Evolutionary conservation across 2,797 vertebrate species (phyloP).

Genomic region (Amblyraja radiata): DNA sequence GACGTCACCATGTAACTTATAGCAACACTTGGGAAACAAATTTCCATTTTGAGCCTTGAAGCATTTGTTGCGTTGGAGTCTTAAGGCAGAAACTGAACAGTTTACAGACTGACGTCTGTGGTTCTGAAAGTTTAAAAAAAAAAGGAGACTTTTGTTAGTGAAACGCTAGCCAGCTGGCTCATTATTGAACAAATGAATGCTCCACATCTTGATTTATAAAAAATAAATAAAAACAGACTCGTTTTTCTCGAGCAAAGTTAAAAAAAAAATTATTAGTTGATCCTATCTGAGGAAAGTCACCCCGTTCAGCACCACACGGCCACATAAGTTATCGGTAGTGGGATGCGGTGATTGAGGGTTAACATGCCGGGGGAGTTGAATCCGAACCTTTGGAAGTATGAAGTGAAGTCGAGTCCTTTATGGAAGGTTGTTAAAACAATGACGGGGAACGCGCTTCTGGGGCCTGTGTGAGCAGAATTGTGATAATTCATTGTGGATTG

Average conservation of each 20-base stretch:
- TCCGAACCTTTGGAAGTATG: background rate
- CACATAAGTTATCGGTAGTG: background rate
- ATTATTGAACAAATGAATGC: background rate
- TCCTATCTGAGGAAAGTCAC: background rate
- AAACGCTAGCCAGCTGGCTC: constrained; percentile 19
- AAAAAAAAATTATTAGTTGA: background rate
- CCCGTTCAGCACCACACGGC: background rate
- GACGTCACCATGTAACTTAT: background rate
- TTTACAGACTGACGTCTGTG: constrained; percentile 1
- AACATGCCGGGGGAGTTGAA: constrained; percentile 25
- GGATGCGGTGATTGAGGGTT: background rate
- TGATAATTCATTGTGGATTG: constrained; percentile 31
- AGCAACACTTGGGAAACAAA: background rate
- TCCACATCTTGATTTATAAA: background rate
- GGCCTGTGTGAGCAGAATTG: constrained; percentile 30
- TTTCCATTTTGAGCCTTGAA: background rate
- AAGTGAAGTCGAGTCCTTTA: constrained; percentile 18
- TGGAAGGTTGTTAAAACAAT: constrained; percentile 31
- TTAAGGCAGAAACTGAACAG: background rate
- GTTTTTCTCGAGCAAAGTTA: background rate
- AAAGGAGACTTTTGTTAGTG: background rate
- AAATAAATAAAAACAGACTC: background rate
- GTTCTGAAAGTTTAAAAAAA: background rate
- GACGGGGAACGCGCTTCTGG: background rate
- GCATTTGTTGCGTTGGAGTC: background rate